Evolutionary conservation across 1,140 invertebrate species (phyloP), one percentile per base, ranked within the genome.

Genomic region (Lepidostoma basale): DNA sequence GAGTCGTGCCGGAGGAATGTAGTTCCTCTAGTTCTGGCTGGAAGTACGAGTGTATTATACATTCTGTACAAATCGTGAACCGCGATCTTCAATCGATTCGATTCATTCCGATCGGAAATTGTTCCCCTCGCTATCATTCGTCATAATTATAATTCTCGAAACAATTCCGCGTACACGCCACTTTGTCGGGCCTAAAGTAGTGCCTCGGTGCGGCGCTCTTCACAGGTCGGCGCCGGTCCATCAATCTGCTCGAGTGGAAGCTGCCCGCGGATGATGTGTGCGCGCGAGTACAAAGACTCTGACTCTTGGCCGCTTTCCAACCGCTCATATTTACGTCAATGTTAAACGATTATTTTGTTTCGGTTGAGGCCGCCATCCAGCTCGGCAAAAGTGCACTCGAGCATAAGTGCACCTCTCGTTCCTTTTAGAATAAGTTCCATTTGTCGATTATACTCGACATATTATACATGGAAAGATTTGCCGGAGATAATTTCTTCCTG

Each of bases 41-140:
- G n/a, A n/a, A n/a, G n/a, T n/a, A n/a, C n/a, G n/a, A n/a, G n/a
- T n/a, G n/a, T n/a, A n/a, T n/a, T n/a, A n/a, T 54, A n/a, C 14
- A n/a, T n/a, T 28, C 26, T 28, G n/a, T 16, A 54, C n/a, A 26
- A 54, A 54, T 54, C 49, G 12, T 6, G 30, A 14, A 12, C 49
- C 49, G 49, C 49, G n/a, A 28, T 52, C 47, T 25, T 52, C 28
- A 26, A 52, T 16, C 47, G 47, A 52, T 52, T 52, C 23, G 47
- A 26, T 52, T 52, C 4, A 16, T 44, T 16, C 16, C n/a, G 18
- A 2, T 44, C 40, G 3, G n/a, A 44, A 16, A 44, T 44, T 16
- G 40, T 44, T n/a, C 16, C 12, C 18, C 40, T 16, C 40, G 12
- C 40, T 16, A 44, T 16, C 40, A 16, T 44, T 16, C 40, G 16